Evolutionary conservation across 2,797 vertebrate species (phyloP), one percentile per base, ranked within the genome.

Genomic region (Neoniphon sammara): DNA sequence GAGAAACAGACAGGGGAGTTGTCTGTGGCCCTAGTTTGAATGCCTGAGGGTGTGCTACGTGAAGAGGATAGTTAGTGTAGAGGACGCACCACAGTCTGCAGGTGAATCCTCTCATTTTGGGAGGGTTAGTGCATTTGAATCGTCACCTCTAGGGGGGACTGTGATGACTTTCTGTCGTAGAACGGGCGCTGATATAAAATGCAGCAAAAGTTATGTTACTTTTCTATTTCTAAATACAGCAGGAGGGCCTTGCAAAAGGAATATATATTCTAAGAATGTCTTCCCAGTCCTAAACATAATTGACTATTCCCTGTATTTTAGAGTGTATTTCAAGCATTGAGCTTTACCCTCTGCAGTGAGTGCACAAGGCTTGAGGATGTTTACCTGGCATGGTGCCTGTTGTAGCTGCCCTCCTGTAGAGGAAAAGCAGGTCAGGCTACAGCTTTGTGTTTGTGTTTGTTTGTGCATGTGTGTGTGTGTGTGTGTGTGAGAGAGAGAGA

Each of bases 321-420:
- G 82, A 86, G 80, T 81, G 74, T 70, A 75, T 89, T 89, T 88
- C 72, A 85, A 88, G 87, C 87, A 71, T 85, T 85, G 88, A 87
- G 89, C 85, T 88, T 89, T 91, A 89, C 88, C 89, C 90, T 93
- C 87, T 88, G 88, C 91, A 90, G 91, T 66, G 89, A 93, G 92
- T 84, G 89, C 91, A 92, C 85, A 92, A 89, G 85, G 91, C 93
- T 93, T 80, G 91, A 93, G 93, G 93, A 93, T 92, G 90, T 93
- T 91, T 90, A 91, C 91, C 92, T 94, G 93, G 93, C 93, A 93
- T 89, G 90, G 87, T 92, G 92, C 93, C 93, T 93, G 90, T 89
- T 91, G 89, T 89, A 89, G 91, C 87, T 89, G 88, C 87, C 90
- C 90, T 93, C 91, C 91, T 91, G 87, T 88, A 91, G 91, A 86